Evolutionary conservation across 2,113 vertebrate genomes (phyloP).

Genomic region (Callipepla squamata): DNA sequence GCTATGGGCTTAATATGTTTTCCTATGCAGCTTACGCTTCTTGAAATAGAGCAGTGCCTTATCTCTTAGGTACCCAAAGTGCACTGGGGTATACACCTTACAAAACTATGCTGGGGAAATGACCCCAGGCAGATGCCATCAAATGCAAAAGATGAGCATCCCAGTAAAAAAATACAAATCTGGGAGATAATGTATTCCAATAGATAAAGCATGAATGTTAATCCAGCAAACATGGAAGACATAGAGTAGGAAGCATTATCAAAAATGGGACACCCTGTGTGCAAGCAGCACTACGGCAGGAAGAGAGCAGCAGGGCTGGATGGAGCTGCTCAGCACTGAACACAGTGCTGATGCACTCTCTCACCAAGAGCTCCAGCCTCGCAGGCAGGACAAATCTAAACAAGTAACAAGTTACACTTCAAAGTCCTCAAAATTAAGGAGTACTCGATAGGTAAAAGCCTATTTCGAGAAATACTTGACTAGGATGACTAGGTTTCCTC

Average conservation of each 20-base stretch:
- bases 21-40: fast-evolving
- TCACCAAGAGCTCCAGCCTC: not conserved
- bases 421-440: not conserved
- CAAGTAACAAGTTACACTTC: not conserved
- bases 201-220: not conserved
- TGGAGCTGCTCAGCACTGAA: fast-evolving
- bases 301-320: not conserved
- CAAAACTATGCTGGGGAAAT: not conserved
- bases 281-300: not conserved
- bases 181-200: not conserved
- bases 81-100: not conserved
- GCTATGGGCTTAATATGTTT: not conserved
- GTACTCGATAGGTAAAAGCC: fast-evolving
- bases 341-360: fast-evolving
- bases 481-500: not conserved
- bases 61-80: fast-evolving
- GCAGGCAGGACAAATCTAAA: not conserved
- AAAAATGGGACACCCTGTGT: not conserved
- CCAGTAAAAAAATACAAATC: not conserved
- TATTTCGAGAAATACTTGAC: not conserved
- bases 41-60: too few species aligned
- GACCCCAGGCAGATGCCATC: not conserved
- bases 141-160: not conserved
- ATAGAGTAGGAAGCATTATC: not conserved
- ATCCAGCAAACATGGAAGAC: not conserved